Base-by-base conservation (phyloP, 1,140 invertebrate genomes). In the Contarinia nasturtii region DNA sequence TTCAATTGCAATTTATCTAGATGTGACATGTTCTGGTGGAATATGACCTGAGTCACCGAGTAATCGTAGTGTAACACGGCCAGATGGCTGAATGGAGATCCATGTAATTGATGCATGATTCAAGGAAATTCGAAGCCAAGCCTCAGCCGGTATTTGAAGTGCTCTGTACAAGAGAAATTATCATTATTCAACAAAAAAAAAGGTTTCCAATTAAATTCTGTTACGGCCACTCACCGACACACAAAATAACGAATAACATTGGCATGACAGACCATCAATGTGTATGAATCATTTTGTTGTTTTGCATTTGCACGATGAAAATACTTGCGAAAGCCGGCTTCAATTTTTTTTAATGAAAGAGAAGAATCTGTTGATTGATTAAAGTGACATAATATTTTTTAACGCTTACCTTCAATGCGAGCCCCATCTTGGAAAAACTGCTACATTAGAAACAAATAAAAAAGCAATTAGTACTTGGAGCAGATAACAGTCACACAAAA, bases 171-270 rank as follows among this genome's bases (percentile, higher is more conserved):
- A 53, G 47, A 47, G 47, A 33, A 42, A 40, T 40, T 7, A 15
- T 40, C 17, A 5, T 40, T 40, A 12, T 40, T 40, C 37, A 40
- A n/a, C n/a, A n/a, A n/a, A n/a, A n/a, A n/a, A n/a, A n/a, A n/a
- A n/a, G n/a, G 14, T 40, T n/a, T 7, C 12, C 37, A 18, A 18
- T 36, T 8, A n/a, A 36, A 36, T 36, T 38, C 12, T 7, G 3
- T 47, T 2, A 45, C 15, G 15, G 12, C 37, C 40, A 66, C 63
- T 69, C 63, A 91, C 88, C 88, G 77, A 71, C 93, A 98, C 15
- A 95, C 80, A 68, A 98, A 95, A 67, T 95, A 98, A 49, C 95
- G 69, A 54, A 98, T 98, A 11, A 98, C 93, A 69, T 98, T 99
- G 12, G 87, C 93, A 69, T 99, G 95, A 53, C 93, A 98, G 5